Conservation (phyloP, 2,797 vertebrate genomes). For the Fistularia tabacaria region DNA sequence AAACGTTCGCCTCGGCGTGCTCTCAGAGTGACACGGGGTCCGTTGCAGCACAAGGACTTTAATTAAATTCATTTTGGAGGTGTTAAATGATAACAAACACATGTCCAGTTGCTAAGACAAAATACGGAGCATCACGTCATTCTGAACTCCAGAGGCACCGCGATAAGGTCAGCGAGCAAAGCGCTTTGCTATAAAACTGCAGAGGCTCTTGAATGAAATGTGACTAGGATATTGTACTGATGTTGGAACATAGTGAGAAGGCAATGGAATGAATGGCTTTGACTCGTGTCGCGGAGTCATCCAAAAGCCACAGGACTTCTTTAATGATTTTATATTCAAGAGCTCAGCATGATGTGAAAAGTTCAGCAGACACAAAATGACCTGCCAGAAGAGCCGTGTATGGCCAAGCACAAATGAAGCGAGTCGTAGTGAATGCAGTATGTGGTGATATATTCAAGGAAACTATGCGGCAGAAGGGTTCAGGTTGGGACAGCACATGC, state of each 20-base stretch:
- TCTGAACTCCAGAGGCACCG: constrained; percentile 35
- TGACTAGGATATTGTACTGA: too few species aligned
- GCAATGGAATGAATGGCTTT: constrained; percentile 8
- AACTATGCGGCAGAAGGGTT: constrained; percentile 44
- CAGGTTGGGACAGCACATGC: constrained; percentile 29
- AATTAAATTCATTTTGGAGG: constrained; percentile 64
- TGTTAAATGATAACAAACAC: constrained; percentile 70
- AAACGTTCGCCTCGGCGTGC: constrained; percentile 13
- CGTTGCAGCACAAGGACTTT: constrained; percentile 49
- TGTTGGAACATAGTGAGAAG: constrained; percentile 22
- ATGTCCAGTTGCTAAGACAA: constrained; percentile 52
- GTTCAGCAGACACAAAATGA: constrained; percentile 49
- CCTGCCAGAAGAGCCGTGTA: constrained; percentile 38
- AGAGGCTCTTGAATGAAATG: background rate
- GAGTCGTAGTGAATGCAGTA: constrained; percentile 30
- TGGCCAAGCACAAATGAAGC: constrained; percentile 52
- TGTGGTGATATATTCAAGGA: constrained; percentile 38
- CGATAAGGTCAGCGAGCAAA: constrained; percentile 14
- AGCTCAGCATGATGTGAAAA: constrained; percentile 45
- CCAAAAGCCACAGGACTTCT: constrained; percentile 44
- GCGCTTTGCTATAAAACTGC: constrained; percentile 14
- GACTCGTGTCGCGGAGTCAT: constrained; percentile 28
- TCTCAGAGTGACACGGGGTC: constrained; percentile 42
- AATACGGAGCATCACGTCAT: constrained; percentile 48
- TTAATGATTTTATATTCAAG: constrained; percentile 46